Evolutionary conservation across 2,113 vertebrate genomes (phyloP), one percentile per base, ranked within the genome.

Genomic region (Silurus meridionalis): DNA sequence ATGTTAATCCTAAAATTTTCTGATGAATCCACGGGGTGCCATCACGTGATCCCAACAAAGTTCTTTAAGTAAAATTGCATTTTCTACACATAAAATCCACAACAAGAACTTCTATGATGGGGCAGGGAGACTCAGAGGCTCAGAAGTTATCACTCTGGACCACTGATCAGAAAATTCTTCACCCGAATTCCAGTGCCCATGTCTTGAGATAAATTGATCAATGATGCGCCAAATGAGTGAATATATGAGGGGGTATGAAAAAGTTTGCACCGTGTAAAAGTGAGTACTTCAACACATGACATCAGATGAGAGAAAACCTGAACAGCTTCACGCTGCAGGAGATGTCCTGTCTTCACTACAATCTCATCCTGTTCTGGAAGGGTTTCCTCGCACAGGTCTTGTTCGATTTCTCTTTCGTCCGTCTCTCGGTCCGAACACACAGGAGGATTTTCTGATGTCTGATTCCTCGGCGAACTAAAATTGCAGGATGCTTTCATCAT

Each of bases 401-500:
- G n/a, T 28, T 79, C 17, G 28, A 19, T 60, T n/a, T n/a, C 21
- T 55, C 50, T 25, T 19, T 57, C 28, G 21, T 46, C n/a, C 15
- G 15, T 37, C n/a, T 57, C n/a, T 53, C 13, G n/a, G 63, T 66
- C n/a, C 21, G 77, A 77, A 63, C 9, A 50, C 5, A 53, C 3
- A 61, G 48, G 23, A 10, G 21, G 4, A 25, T 58, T 75, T 28
- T 46, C 61, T 74, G 58, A 89, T 87, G n/a, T 69, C 19, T 21
- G 8, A 72, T 86, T 86, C 83, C 85, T 7, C 8, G 82, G 71
- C 14, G 86, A 89, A 90, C 85, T 84, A 83, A 74, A 84, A 84
- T 69, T 53, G 89, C 58, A 86, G 74, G 87, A 28, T 25, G 66
- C 87, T 74, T 55, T 37, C 80, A 85, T 61, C 63, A 67, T 25